Percentiles rank a stretch among this genome's conserved stretches.
phyloP scores from a whole-genome alignment of 2,888 invertebrate genomes.

The Melolontha melolontha region DNA sequence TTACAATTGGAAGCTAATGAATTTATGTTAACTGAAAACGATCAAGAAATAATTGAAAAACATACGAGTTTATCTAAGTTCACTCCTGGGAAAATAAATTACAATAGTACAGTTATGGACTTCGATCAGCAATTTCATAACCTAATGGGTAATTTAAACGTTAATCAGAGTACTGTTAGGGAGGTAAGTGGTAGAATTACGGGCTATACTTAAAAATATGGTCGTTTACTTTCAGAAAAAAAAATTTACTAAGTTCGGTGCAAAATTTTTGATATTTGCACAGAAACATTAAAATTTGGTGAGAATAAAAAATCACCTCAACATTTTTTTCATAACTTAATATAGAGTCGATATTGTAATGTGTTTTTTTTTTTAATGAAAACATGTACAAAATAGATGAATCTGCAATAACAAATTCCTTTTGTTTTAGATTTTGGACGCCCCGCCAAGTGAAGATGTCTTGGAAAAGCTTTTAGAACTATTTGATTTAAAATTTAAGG shows the following conservation, averaged over 20 bases:
- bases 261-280: too few species aligned
- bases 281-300: neutral
- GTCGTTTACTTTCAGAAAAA: too few species aligned
- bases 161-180: constrained; percentile 45
- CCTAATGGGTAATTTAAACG: constrained; percentile 52
- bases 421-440: constrained; percentile 50
- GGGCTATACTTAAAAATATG: too few species aligned
- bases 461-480: constrained; percentile 51
- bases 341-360: neutral
- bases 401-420: too few species aligned
- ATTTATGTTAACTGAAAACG: constrained; percentile 39
- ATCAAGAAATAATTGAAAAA: constrained; percentile 49
- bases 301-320: neutral
- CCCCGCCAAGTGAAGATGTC: constrained; percentile 48
- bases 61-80: constrained; percentile 48
- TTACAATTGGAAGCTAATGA: constrained; percentile 35
- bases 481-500: constrained; percentile 52
- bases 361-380: too few species aligned
- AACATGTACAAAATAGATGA: too few species aligned
- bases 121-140: constrained; percentile 53
- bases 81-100: constrained; percentile 35
- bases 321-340: neutral
- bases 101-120: constrained; percentile 52
- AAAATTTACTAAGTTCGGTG: too few species aligned
- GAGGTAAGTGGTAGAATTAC: constrained; percentile 12